Evolutionary conservation across 30 jellyfish, hydroid and myxozoan genomes (phyloP).

Genomic region (Aurelia coerulea): DNA sequence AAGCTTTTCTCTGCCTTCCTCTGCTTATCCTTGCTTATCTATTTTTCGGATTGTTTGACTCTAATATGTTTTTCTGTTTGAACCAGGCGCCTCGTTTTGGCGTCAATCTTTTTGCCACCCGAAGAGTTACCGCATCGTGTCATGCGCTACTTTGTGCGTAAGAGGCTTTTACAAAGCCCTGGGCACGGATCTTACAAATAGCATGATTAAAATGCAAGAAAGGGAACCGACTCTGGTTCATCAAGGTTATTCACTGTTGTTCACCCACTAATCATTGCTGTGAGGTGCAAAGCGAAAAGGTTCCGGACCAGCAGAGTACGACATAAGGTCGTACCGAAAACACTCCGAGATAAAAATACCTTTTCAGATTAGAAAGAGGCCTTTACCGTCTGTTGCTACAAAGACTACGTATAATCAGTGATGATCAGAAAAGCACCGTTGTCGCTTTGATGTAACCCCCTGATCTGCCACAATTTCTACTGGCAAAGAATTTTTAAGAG

Average conservation of each 20-base stretch:
- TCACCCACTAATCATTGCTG: conserved; percentile 48
- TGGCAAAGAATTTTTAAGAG: too few relatives aligned
- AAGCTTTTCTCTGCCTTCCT: conserved; percentile 32
- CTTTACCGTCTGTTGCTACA: conserved; percentile 6
- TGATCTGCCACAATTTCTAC: too few relatives aligned
- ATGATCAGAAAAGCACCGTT: too few relatives aligned
- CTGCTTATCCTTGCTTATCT: conserved; percentile 65
- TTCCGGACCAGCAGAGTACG: conserved; percentile 17
- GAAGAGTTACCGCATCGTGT: conserved; percentile 67
- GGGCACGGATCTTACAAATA: conserved; percentile 47
- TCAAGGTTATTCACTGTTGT: conserved; percentile 12
- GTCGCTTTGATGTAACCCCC: too few relatives aligned
- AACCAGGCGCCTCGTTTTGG: conserved; percentile 86
- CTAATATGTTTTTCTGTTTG: conserved; percentile 40
- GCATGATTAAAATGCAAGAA: conserved; percentile 39
- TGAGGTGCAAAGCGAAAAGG: conserved; percentile 53
- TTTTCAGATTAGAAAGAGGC: background rate
- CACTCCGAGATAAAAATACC: conserved; percentile 1
- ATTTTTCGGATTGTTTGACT: conserved; percentile 60
- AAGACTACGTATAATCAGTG: too few relatives aligned
- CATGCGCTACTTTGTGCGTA: conserved; percentile 56
- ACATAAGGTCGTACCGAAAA: conserved; percentile 9
- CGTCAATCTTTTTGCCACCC: conserved; percentile 63
- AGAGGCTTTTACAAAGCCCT: conserved; percentile 56
- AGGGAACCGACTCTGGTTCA: conserved; percentile 51